phyloP scores from a whole-genome alignment of 1,140 invertebrate genomes.

The Caerostris darwini region DNA sequence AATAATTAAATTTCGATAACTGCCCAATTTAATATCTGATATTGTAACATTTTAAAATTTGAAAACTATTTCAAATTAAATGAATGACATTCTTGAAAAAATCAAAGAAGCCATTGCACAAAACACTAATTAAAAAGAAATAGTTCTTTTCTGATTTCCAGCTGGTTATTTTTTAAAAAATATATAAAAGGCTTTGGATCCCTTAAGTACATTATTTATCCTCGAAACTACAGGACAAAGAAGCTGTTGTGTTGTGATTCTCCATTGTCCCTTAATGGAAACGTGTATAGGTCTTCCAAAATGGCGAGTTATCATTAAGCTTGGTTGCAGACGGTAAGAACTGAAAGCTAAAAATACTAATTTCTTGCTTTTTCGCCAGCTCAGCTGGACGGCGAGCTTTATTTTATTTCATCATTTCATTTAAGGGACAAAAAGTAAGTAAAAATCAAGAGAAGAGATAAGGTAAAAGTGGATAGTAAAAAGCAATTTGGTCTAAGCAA shows the following conservation, averaged over 20 bases:
- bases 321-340: neutral
- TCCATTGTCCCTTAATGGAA: neutral
- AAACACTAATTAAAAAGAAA: too few relatives aligned
- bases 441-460: constrained; percentile 20
- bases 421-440: constrained; percentile 34
- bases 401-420: constrained; percentile 59
- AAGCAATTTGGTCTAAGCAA: constrained; percentile 72
- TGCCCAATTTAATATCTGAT: too few relatives aligned
- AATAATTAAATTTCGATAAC: too few relatives aligned
- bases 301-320: constrained; percentile 8
- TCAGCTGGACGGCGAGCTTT: constrained; percentile 36
- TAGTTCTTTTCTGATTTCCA: too few relatives aligned
- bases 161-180: too few relatives aligned
- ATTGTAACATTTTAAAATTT: too few relatives aligned
- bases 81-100: too few relatives aligned
- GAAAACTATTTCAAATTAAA: too few relatives aligned
- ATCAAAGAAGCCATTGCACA: too few relatives aligned
- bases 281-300: neutral
- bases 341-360: constrained; percentile 23
- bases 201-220: too few relatives aligned
- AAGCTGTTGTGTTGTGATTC: neutral
- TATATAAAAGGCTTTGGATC: too few relatives aligned
- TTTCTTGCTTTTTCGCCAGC: constrained; percentile 51
- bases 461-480: constrained; percentile 65
- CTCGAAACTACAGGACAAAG: too few relatives aligned